Evolutionary conservation across 1,140 invertebrate species (phyloP).

Genomic region (Dryas iulia): DNA sequence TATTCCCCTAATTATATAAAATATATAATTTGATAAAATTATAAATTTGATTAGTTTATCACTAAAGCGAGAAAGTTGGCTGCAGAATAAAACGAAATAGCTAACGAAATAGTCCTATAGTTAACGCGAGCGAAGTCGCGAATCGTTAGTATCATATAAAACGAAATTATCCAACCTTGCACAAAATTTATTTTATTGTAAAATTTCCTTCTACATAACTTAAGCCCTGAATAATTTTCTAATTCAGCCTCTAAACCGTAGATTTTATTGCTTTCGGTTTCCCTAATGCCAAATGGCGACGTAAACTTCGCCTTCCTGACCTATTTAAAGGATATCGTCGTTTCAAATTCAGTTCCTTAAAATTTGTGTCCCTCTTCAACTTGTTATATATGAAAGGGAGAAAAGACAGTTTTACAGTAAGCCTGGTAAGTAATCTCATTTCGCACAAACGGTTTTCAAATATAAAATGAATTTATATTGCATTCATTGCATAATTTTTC

Average conservation of each 20-base stretch:
- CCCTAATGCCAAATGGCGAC: constrained; percentile 64
- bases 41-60: no score
- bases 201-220: constrained; percentile 35
- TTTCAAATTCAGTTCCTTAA: constrained; percentile 62
- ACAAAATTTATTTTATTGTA: constrained; percentile 24
- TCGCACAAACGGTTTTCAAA: constrained; percentile 6
- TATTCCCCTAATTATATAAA: no score
- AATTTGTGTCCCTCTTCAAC: constrained; percentile 44
- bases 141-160: no score
- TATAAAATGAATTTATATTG: background rate
- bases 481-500: background rate
- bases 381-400: constrained; percentile 39
- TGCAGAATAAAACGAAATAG: no score
- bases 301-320: constrained; percentile 78
- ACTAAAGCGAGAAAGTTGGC: no score
- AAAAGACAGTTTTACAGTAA: constrained; percentile 42
- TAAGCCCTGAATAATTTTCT: constrained; percentile 65
- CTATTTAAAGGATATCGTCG: constrained; percentile 71
- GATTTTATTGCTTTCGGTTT: constrained; percentile 74
- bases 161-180: no score
- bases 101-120: no score
- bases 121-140: no score
- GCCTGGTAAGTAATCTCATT: constrained; percentile 42
- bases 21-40: no score
- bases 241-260: constrained; percentile 60